These are phyloP conservation scores for Scomber colias DNA, from an alignment of 2,113 vertebrate genomes.

Conservation along the genomic window DNA sequence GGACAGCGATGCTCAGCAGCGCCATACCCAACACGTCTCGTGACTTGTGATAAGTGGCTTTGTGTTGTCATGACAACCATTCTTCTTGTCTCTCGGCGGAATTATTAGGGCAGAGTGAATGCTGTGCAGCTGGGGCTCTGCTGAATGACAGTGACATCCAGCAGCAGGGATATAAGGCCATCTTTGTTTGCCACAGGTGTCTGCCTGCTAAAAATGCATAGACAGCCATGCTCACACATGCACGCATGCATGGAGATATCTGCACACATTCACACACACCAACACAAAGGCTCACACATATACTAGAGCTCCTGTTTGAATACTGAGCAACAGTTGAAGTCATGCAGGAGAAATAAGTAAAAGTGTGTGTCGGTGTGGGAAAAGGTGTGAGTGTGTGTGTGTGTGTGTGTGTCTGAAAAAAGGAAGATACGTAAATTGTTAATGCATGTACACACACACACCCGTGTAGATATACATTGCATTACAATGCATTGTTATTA, in stretches of 20 bases:
- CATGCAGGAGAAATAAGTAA: neutral
- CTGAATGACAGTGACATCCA: conserved; percentile 66
- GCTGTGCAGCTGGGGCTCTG: conserved; percentile 74
- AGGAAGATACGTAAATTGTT: too few species aligned
- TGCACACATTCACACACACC: conserved; percentile 1
- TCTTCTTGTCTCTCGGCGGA: conserved; percentile 33
- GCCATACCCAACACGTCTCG: too few species aligned
- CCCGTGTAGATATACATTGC: too few species aligned
- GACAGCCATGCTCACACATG: conserved; percentile 22
- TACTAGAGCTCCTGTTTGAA: neutral
- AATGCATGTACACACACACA: too few species aligned
- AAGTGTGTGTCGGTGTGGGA: neutral
- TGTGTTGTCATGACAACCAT: conserved; percentile 45
- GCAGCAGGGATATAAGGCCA: conserved; percentile 74
- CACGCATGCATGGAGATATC: neutral
- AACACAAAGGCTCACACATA: conserved; percentile 9
- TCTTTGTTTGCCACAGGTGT: conserved; percentile 86
- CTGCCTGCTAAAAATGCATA: conserved; percentile 44
- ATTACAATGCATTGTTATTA: too few species aligned
- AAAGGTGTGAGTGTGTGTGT: neutral
- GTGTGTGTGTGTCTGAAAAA: too few species aligned
- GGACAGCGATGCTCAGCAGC: too few species aligned
- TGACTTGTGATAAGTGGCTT: neutral
- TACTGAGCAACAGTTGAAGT: neutral
- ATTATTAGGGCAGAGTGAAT: conserved; percentile 54